Evolutionary conservation across 2,113 vertebrate genomes (phyloP).

Genomic region (Capricornis sumatraensis): DNA sequence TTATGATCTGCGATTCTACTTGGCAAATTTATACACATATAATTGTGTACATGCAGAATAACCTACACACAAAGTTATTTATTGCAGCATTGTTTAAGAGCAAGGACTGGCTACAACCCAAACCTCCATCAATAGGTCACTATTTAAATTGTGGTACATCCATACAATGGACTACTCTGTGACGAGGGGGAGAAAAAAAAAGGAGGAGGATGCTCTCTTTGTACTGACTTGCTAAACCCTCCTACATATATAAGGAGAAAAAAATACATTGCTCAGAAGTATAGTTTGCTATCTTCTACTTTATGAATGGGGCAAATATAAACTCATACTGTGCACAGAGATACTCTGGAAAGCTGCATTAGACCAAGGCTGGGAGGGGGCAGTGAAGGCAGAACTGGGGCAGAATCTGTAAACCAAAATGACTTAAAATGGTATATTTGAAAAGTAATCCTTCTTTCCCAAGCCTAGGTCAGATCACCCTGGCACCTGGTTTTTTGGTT

Average conservation of each 20-base stretch:
- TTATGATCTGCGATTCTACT: background rate
- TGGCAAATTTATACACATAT: background rate
- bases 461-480: background rate
- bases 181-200: background rate
- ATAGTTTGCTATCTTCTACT: background rate
- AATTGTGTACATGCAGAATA: background rate
- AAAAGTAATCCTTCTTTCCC: background rate
- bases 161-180: slow-evolving; percentile 21
- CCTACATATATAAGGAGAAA: background rate
- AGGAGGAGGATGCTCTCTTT: background rate
- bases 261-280: background rate
- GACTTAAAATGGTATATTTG: background rate
- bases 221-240: background rate
- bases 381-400: background rate
- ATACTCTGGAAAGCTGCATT: background rate
- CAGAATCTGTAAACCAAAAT: background rate
- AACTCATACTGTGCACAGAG: background rate
- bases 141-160: slow-evolving; percentile 36
- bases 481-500: background rate
- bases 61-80: background rate
- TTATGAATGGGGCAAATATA: background rate
- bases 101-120: background rate
- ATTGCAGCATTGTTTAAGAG: background rate
- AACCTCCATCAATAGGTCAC: slow-evolving; percentile 29
- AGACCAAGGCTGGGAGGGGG: background rate